phyloP scores from a whole-genome alignment of 2,797 vertebrate genomes.

The Enteromius anoplus region DNA sequence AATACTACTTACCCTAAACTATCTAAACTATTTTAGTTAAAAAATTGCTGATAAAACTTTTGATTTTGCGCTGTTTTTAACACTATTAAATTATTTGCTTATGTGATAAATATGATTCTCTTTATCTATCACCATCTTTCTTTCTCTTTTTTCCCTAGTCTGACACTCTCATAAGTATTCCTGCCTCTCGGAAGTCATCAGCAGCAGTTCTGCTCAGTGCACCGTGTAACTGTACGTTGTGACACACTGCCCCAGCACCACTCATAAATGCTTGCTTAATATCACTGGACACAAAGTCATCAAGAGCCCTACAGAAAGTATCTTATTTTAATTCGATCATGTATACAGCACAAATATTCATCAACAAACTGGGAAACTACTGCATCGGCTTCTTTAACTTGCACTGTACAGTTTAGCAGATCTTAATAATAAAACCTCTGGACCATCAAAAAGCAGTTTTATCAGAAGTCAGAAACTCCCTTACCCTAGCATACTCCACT shows the following conservation, averaged over 20 bases:
- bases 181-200: conserved; percentile 31
- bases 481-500: background rate
- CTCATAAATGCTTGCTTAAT: background rate
- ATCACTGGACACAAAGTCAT: background rate
- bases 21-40: background rate
- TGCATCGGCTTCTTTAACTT: background rate
- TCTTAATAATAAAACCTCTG: conserved; percentile 7
- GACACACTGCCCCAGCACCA: conserved; percentile 10
- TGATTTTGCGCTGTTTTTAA: background rate
- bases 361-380: background rate
- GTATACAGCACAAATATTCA: conserved; percentile 5
- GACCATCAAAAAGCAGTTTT: conserved; percentile 1
- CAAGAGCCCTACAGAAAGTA: background rate
- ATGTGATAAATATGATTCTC: conserved; percentile 10
- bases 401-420: background rate
- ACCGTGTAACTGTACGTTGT: conserved; percentile 74
- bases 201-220: conserved; percentile 71
- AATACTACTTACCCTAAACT: background rate
- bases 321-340: background rate
- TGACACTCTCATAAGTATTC: conserved; percentile 65
- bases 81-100: background rate
- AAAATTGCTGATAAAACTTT: background rate
- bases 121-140: conserved; percentile 24
- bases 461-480: background rate
- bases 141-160: conserved; percentile 50